These are phyloP conservation scores for Myathropa florea DNA, from an alignment of 2,888 invertebrate species.

Conservation along the genomic window DNA sequence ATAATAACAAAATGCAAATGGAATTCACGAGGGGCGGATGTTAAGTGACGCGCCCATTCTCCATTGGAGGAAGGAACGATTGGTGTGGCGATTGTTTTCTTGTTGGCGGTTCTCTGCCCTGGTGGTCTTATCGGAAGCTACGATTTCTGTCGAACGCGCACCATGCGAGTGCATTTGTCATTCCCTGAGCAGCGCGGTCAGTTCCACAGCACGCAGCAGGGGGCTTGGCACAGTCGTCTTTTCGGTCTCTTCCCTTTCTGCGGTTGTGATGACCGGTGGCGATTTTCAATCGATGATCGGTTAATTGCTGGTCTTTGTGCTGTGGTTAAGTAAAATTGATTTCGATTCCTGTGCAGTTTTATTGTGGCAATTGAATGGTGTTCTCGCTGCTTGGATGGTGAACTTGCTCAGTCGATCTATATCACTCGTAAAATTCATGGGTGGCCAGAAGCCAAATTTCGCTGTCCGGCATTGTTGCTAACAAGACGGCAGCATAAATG, in stretches of 20 bases:
- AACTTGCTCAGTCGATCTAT: conserved; percentile 49
- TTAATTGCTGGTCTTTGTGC: conserved; percentile 65
- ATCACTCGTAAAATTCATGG: conserved; percentile 61
- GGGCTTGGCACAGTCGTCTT: conserved; percentile 35
- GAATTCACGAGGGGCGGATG: conserved; percentile 65
- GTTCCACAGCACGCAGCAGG: conserved; percentile 35
- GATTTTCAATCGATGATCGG: conserved; percentile 70
- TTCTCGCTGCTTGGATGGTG: neutral
- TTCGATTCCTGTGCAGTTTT: conserved; percentile 67
- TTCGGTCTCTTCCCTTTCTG: neutral
- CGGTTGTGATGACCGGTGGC: conserved; percentile 63
- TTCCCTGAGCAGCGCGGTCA: neutral
- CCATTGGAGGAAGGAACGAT: neutral
- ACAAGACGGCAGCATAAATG: conserved; percentile 24
- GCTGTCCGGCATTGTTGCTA: neutral
- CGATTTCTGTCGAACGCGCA: conserved; percentile 73
- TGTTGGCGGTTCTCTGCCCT: conserved; percentile 44
- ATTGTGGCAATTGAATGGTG: conserved; percentile 55
- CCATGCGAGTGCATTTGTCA: conserved; percentile 67
- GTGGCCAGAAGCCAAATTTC: conserved; percentile 61
- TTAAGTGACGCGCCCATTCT: conserved; percentile 67
- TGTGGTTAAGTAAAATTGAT: conserved; percentile 69
- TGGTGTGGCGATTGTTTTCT: neutral
- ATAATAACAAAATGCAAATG: conserved; percentile 69
- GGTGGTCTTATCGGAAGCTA: conserved; percentile 81